phyloP scores from a whole-genome alignment of 2,113 vertebrate species.

The Antechinus flavipes region DNA sequence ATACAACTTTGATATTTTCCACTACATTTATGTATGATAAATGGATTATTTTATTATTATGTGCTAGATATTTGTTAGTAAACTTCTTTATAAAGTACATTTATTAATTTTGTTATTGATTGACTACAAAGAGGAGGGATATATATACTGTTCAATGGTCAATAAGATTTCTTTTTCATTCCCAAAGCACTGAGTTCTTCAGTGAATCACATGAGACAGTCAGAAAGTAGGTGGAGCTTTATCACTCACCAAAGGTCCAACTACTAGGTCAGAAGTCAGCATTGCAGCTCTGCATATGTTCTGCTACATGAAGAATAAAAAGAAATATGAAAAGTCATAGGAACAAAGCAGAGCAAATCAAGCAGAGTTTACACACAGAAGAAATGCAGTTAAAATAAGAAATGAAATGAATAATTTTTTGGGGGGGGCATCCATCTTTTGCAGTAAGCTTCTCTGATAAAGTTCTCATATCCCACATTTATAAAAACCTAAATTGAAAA shows the following conservation, averaged over 20 bases:
- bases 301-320: neutral
- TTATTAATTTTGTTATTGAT: neutral
- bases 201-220: neutral
- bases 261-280: neutral
- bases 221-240: neutral
- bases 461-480: neutral
- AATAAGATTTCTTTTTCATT: neutral
- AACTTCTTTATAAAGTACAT: neutral
- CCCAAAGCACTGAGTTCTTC: neutral
- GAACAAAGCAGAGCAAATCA: neutral
- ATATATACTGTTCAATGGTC: neutral
- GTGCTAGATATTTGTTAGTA: neutral
- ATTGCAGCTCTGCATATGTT: neutral
- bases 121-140: neutral
- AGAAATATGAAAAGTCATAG: neutral
- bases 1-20: neutral
- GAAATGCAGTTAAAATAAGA: neutral
- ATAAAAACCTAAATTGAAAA: neutral
- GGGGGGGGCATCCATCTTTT: neutral
- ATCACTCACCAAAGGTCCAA: neutral
- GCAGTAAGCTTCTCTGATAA: neutral
- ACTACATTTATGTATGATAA: neutral
- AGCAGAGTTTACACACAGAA: neutral
- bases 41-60: neutral
- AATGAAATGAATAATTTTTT: neutral